These are phyloP conservation scores for Scleropages formosus DNA, from an alignment of 2,797 vertebrate species.

Conservation along the genomic window DNA sequence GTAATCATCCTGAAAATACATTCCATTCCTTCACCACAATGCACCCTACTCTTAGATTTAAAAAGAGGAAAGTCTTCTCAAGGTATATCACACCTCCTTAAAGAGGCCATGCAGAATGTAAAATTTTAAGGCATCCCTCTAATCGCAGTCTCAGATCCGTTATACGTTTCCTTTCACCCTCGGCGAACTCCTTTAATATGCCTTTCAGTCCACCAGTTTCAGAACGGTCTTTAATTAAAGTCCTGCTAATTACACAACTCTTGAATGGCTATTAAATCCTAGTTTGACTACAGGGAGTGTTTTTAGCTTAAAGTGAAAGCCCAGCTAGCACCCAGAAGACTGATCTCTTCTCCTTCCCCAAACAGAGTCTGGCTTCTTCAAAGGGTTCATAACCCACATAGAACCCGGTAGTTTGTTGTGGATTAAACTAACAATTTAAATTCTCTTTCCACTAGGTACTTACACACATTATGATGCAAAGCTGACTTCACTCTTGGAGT, in stretches of 20 bases:
- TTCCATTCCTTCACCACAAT: background rate
- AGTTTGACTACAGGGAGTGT: slow-evolving; percentile 50
- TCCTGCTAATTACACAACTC: slow-evolving; percentile 64
- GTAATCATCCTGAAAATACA: background rate
- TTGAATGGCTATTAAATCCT: slow-evolving; percentile 55
- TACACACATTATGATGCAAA: too few relatives aligned
- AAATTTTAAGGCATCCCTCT: slow-evolving; percentile 41
- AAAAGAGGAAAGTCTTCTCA: slow-evolving; percentile 36
- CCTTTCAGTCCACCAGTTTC: slow-evolving; percentile 55
- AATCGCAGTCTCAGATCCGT: slow-evolving; percentile 56
- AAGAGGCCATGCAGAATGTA: slow-evolving; percentile 36
- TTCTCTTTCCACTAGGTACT: too few relatives aligned
- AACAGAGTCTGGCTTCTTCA: background rate
- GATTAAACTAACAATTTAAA: background rate
- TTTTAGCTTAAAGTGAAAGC: slow-evolving; percentile 57
- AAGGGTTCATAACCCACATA: slow-evolving; percentile 1
- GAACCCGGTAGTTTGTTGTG: background rate
- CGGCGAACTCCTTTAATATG: slow-evolving; percentile 64
- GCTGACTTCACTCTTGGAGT: too few relatives aligned
- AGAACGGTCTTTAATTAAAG: slow-evolving; percentile 67
- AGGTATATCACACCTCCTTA: slow-evolving; percentile 43
- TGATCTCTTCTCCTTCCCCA: slow-evolving; percentile 38
- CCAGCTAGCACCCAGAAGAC: slow-evolving; percentile 62
- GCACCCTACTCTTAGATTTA: background rate
- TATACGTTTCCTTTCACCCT: slow-evolving; percentile 65